Evolutionary conservation across 2,888 invertebrate species (phyloP), one percentile per base, ranked within the genome.

Genomic region (Trissolcus brochymenae): DNA sequence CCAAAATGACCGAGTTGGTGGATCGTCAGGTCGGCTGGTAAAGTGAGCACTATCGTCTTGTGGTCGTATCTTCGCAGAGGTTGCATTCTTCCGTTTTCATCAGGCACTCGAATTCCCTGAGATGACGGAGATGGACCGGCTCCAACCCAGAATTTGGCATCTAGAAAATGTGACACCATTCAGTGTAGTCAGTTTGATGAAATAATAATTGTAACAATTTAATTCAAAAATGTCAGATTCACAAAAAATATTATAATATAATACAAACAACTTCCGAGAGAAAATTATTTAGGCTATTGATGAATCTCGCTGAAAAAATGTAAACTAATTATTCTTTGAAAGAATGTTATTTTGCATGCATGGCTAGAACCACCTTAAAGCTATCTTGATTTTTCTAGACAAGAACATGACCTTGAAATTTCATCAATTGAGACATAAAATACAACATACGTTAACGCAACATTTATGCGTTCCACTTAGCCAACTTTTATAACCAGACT

Each of bases 121-220:
- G 96, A 93, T 0, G 95, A 93, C 0, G 96, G 96, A 85, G 93
- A 93, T 29, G 93, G 90, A 1, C 97, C 97, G 60, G 93, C 91
- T 0, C 97, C 97, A 79, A 95, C 96, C 96, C 97, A 97, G 90
- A 97, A 97, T 90, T 97, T 96, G 0, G 96, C 96, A 89, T 97
- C 97, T 96, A 91, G 4, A 25, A 25, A 4, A 6, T 3, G 6
- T 6, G 6, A 25, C 4, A 25, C 25, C 25, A 25, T 6, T 6
- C 4, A 25, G 25, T 25, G 4, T 4, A 25, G 25, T 25, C 25
- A 25, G 4, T 25, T 25, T 25, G 25, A 25, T 3, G 6, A 25
- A n/a, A 25, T 25, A 25, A 25, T 19, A 19, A 19, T 19, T n/a
- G n/a, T n/a, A n/a, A n/a, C n/a, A n/a, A n/a, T n/a, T n/a, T n/a